Evolutionary conservation across 2,113 vertebrate species (phyloP).

Genomic region (human (Homo sapiens)): GRCh38 chr6:3533501-3534000

Average conservation of each 20-base stretch:
- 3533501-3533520: neutral
- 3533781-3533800: neutral
- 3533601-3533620: neutral
- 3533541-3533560: neutral
- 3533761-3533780: neutral
- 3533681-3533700: neutral
- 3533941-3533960: neutral
- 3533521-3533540: neutral
- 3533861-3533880: neutral
- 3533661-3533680: neutral
- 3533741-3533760: neutral
- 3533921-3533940: neutral
- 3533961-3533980: neutral
- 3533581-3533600: neutral
- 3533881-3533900: neutral
- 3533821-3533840: neutral
- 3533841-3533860: neutral
- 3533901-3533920: neutral
- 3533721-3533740: neutral
- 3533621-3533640: neutral
- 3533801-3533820: neutral
- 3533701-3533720: neutral
- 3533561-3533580: neutral
- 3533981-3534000: neutral
- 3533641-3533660: neutral